Conservation (phyloP, 1,140 invertebrate genomes). For the Cepaea nemoralis region DNA sequence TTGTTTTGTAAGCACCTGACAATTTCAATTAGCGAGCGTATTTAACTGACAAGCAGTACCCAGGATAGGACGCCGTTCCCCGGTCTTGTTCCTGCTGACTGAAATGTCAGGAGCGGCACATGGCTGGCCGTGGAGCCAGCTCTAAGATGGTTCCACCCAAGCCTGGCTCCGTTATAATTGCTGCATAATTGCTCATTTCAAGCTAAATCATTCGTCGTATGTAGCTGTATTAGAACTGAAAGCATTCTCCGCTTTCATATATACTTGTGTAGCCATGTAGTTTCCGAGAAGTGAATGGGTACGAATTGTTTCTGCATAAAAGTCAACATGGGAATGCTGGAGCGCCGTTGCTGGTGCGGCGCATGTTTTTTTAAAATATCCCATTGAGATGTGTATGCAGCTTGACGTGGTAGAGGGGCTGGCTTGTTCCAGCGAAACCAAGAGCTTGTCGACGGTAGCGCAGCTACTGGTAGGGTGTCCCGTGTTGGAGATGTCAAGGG, state of each 20-base stretch:
- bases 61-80: neutral
- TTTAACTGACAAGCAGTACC: neutral
- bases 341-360: neutral
- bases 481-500: too few species aligned
- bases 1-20: neutral
- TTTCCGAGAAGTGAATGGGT: too few species aligned
- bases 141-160: conserved; percentile 21
- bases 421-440: too few species aligned
- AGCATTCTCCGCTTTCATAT: too few species aligned
- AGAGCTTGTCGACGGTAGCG: too few species aligned
- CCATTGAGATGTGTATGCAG: too few species aligned
- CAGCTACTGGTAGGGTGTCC: too few species aligned
- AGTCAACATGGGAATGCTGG: neutral
- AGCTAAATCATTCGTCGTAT: neutral
- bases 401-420: too few species aligned
- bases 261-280: too few species aligned
- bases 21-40: neutral
- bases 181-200: neutral
- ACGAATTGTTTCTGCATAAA: neutral
- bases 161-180: conserved; percentile 3
- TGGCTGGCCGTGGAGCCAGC: neutral
- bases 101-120: neutral
- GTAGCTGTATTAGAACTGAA: too few species aligned
- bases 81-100: neutral
- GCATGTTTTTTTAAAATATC: too few species aligned